Base-by-base conservation (phyloP, 1,140 invertebrate genomes). In the Eubasilissa regina region DNA sequence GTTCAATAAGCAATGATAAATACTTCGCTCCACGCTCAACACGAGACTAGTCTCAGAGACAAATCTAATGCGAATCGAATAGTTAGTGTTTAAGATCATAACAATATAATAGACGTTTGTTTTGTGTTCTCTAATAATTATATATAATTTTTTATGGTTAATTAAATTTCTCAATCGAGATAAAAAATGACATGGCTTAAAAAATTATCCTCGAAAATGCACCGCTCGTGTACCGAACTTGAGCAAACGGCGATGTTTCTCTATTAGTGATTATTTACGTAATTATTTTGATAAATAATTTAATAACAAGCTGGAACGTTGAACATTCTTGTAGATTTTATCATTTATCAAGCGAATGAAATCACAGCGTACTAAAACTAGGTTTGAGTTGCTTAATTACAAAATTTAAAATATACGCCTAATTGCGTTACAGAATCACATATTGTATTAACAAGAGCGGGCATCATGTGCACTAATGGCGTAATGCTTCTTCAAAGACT, bases 301-400 rank as follows among this genome's bases (percentile, higher is more conserved):
- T 19, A 10, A 10, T 19, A 58, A 15, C 55, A 15, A n/a, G 55
- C 25, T 35, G 25, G 25, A 35, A 35, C 25, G 25, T 6, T 35
- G 25, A 21, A 21, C 55, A 8, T 58, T 58, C 55, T 58, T 58
- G 55, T 58, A 58, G 55, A 58, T 58, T 58, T 15, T 58, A 58
- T 58, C 55, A 21, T 58, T 58, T 58, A 35, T 58, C 17, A 15
- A 58, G 55, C 55, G 17, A 58, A 58, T 58, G 17, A 58, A 58
- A 58, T 58, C n/a, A 58, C 55, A 15, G 55, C 21, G 15, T 21
- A 58, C 7, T 21, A 58, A 58, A 58, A 58, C 21, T 15, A 58
- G 55, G 15, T 21, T 58, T 11, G 4, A 58, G 55, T 58, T 58
- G 55, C 55, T 58, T 21, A 58, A 58, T 58, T 58, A 53, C 51